Base-by-base conservation (phyloP, 2,113 vertebrate genomes). In the Megaleporinus macrocephalus region DNA sequence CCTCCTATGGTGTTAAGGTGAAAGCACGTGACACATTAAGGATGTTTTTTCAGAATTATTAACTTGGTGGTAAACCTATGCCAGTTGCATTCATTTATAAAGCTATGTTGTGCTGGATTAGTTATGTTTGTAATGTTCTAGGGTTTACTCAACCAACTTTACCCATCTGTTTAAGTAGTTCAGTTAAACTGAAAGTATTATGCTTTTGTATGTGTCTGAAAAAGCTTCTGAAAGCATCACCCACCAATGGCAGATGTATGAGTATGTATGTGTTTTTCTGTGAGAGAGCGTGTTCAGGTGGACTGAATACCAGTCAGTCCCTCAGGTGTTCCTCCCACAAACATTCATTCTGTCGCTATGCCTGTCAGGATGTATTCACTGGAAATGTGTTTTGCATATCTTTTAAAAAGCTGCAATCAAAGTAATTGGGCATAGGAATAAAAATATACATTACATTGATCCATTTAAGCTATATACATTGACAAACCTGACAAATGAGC, bases 381-480 rank as follows among this genome's bases (percentile, higher is more conserved):
- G 80, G 69, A 82, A 78, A 78, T 83, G 53, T 84, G 78, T 81
- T 88, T 89, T 86, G 83, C 88, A 87, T 86, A 83, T 86, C 86
- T 44, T 44, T 44, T 44, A 4, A 44, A 44, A 71, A 55, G 22
- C 51, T 68, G 66, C 84, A 87, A 90, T 89, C 85, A 89, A 88
- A 89, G 83, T 77, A 76, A 85, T 79, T 33, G 24, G 41, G 73
- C 24, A 18, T 76, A 63, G 18, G 66, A 36, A 33, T 29, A 30
- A 53, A 78, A 73, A 70, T 44, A 10, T 9, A 44, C 5, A 4
- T 9, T 44, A 5, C 10, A 44, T 4, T 9, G 41, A 44, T 10
- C 11, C 10, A 4, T 11, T 44, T 44, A 11, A 9, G 41, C 41
- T 44, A 10, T 44, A 44, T 11, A 44, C 41, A 4, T 44, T 44